A percentile compares a stretch with the other conserved stretches of the same genome.
Evolutionary conservation across 1,140 invertebrate genomes (phyloP).

Genomic region (Cyclina sinensis): DNA sequence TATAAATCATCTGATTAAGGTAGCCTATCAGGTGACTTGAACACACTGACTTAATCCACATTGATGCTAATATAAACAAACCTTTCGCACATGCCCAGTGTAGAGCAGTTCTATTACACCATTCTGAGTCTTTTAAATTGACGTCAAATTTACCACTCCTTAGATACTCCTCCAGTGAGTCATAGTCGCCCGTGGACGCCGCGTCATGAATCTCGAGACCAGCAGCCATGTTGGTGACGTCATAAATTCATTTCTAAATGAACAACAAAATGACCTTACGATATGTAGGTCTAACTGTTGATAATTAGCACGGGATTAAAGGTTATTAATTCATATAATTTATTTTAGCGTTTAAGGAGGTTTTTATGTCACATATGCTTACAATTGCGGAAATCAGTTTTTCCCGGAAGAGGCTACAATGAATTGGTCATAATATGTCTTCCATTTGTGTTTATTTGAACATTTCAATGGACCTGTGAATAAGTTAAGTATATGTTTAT

Average conservation of each 20-base stretch:
- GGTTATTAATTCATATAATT: constrained; percentile 24
- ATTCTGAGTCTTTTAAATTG: constrained; percentile 84
- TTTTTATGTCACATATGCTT: not conserved
- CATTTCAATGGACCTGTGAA: too few species aligned
- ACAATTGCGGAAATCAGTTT: not conserved
- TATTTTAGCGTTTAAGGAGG: constrained; percentile 30
- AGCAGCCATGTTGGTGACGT: constrained; percentile 57
- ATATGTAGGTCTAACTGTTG: constrained; percentile 46
- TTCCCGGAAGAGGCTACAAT: too few species aligned
- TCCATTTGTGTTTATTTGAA: too few species aligned
- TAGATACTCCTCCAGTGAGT: constrained; percentile 82
- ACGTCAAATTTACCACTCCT: constrained; percentile 81
- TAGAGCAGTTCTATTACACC: constrained; percentile 80
- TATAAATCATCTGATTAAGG: too few species aligned
- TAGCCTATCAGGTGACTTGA: too few species aligned
- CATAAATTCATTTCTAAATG: not conserved
- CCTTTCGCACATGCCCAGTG: constrained; percentile 85
- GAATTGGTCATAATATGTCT: too few species aligned
- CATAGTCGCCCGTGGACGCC: constrained; percentile 82
- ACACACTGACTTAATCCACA: too few species aligned
- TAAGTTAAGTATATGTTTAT: too few species aligned
- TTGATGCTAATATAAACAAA: too few species aligned
- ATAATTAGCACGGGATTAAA: constrained; percentile 48
- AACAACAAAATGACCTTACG: constrained; percentile 26
- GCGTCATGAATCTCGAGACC: constrained; percentile 85